phyloP scores from a whole-genome alignment of 1,140 invertebrate genomes.

The Pissodes strobi region DNA sequence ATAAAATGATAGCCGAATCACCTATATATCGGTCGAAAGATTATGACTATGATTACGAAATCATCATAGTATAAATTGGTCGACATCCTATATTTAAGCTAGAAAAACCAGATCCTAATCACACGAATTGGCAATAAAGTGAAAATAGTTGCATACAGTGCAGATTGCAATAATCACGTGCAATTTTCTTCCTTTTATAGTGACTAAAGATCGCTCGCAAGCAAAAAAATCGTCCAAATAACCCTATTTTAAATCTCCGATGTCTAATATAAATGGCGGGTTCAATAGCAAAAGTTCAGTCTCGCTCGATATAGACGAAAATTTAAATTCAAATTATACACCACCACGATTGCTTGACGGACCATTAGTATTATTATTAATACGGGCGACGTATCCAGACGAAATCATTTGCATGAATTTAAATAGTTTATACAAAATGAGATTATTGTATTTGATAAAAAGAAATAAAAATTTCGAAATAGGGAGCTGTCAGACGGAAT shows the following conservation, averaged over 20 bases:
- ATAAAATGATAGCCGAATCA: too few relatives aligned
- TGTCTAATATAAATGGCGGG: constrained; percentile 13
- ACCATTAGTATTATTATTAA: constrained; percentile 34
- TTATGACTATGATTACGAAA: not conserved
- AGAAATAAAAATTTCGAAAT: constrained; percentile 16
- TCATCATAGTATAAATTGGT: not conserved
- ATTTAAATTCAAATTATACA: constrained; percentile 33
- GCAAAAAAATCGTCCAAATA: constrained; percentile 1
- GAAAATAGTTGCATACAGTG: not conserved
- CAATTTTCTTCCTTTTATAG: constrained; percentile 4
- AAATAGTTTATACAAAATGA: constrained; percentile 33
- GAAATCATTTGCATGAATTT: constrained; percentile 31
- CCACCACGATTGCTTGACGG: constrained; percentile 17
- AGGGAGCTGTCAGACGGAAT: constrained; percentile 13
- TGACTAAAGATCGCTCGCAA: not conserved
- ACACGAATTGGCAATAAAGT: constrained; percentile 1
- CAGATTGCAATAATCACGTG: constrained; percentile 16
- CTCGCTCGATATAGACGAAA: constrained; percentile 19
- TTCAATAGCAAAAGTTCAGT: not conserved
- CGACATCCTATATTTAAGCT: not conserved
- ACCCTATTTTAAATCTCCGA: not conserved
- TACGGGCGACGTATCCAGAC: constrained; percentile 29
- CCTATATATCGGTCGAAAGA: too few relatives aligned
- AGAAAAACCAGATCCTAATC: not conserved
- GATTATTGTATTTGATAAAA: constrained; percentile 35